Evolutionary conservation across 1,140 invertebrate species (phyloP).

Genomic region (Helicoverpa zea): DNA sequence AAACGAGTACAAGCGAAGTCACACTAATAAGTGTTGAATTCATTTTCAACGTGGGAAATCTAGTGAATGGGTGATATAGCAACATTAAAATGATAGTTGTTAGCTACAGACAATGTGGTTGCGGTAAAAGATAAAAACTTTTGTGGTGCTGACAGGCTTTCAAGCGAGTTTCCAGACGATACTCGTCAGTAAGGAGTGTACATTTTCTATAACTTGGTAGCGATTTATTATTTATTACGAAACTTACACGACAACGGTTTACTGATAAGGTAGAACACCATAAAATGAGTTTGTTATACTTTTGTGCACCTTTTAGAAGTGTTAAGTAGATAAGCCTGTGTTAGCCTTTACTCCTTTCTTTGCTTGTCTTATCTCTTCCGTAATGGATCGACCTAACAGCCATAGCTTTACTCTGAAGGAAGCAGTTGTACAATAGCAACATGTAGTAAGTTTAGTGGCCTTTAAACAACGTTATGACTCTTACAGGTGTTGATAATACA

Average conservation of each 20-base stretch:
- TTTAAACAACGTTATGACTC: not conserved
- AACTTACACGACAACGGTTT: not conserved
- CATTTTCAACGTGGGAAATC: not conserved
- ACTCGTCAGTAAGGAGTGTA: no score
- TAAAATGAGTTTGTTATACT: slow-evolving; percentile 46
- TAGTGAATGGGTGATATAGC: not conserved
- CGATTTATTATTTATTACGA: no score
- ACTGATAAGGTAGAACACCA: slow-evolving; percentile 4
- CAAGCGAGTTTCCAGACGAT: no score
- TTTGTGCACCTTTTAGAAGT: slow-evolving; percentile 39
- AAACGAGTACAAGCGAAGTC: not conserved
- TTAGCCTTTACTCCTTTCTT: slow-evolving; percentile 51
- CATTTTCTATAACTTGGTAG: no score
- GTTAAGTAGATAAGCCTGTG: slow-evolving; percentile 46
- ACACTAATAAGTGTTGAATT: not conserved
- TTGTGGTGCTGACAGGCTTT: slow-evolving; percentile 1
- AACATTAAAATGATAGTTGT: slow-evolving; percentile 16
- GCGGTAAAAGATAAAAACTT: not conserved
- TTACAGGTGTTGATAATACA: slow-evolving; percentile 16
- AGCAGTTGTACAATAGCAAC: not conserved
- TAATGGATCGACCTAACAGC: slow-evolving; percentile 26
- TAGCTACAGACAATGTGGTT: not conserved
- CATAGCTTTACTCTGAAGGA: not conserved
- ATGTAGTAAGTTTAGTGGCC: not conserved
- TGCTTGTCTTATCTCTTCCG: slow-evolving; percentile 53